A percentile compares a stretch with the other conserved stretches of the same genome.
Evolutionary conservation across 1,140 invertebrate genomes (phyloP).

Genomic region (Hycleus phaleratus): DNA sequence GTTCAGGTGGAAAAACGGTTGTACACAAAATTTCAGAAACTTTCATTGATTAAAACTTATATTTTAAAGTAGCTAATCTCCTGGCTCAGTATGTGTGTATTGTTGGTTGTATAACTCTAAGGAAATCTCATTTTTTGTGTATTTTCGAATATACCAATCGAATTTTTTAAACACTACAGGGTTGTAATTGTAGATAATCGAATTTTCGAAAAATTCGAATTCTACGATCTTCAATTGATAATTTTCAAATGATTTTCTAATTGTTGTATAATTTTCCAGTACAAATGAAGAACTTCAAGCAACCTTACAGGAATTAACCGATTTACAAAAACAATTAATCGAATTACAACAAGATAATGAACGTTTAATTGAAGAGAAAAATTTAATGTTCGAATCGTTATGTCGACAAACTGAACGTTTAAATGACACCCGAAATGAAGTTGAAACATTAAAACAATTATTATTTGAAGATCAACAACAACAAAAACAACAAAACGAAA

Average conservation of each 20-base stretch:
- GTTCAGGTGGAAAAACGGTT: no score
- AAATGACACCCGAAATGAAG: conserved; percentile 69
- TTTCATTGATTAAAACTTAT: no score
- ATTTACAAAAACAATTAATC: conserved; percentile 75
- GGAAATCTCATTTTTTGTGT: no score
- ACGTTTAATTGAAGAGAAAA: conserved; percentile 77
- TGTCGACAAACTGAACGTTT: conserved; percentile 87
- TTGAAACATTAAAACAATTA: conserved; percentile 39
- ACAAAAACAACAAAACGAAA: conserved; percentile 11
- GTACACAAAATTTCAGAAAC: no score
- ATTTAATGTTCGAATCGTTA: conserved; percentile 80
- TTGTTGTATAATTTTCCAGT: conserved; percentile 42
- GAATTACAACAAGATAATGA: conserved; percentile 85
- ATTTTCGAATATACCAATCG: no score
- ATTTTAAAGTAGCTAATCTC: no score
- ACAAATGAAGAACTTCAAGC: conserved; percentile 95
- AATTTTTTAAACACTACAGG: no score
- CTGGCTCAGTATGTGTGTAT: no score
- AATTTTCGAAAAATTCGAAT: no score
- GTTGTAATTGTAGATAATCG: no score
- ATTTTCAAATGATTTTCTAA: background rate
- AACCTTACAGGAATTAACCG: conserved; percentile 84
- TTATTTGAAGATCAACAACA: conserved; percentile 65
- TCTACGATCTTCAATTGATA: background rate
- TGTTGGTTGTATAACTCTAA: no score